Conservation (phyloP, 2,888 invertebrate species). For the Oasisia sp. region DNA sequence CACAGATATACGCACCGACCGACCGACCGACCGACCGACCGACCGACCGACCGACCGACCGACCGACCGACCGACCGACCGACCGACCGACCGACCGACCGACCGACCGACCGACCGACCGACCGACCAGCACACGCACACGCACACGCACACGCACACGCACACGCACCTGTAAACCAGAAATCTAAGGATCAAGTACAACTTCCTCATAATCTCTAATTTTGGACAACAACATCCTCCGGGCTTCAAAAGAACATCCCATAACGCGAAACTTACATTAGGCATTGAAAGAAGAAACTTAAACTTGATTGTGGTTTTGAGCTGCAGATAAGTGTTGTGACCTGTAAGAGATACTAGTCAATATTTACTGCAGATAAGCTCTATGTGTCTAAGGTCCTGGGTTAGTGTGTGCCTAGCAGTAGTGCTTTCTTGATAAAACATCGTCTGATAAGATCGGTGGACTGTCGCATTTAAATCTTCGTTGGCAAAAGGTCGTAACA, state of each 20-base stretch:
- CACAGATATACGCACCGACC: no score
- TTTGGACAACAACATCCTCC: neutral
- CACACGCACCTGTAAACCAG: neutral
- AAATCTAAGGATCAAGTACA: neutral
- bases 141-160: neutral
- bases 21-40: neutral
- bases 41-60: no score
- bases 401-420: neutral
- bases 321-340: neutral
- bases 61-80: no score
- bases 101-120: neutral
- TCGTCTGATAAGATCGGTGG: neutral
- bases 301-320: neutral
- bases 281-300: neutral
- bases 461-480: neutral
- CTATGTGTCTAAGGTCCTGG: neutral
- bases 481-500: neutral
- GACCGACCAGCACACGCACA: neutral
- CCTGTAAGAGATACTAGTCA: conserved; percentile 9
- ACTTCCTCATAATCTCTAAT: neutral
- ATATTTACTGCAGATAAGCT: neutral
- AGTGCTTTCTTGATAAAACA: neutral
- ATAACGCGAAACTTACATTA: neutral
- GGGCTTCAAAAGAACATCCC: conserved; percentile 5
- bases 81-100: neutral